These are phyloP conservation scores for Zele albiditarsus DNA, from an alignment of 2,888 invertebrate genomes.

Conservation along the genomic window DNA sequence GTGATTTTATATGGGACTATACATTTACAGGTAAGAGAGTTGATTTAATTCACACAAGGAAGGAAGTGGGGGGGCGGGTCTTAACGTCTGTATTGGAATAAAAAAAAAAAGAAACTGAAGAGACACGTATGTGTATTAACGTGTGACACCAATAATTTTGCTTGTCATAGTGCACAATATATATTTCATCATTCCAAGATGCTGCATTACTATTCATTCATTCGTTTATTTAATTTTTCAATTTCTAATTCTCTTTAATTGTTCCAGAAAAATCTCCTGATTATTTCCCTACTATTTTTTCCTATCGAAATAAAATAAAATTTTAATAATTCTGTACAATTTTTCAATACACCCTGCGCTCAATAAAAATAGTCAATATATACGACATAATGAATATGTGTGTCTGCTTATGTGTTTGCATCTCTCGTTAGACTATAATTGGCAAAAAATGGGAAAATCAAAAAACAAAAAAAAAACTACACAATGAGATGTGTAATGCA, in stretches of 20 bases:
- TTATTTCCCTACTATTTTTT: no score
- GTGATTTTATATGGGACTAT: conserved; percentile 69
- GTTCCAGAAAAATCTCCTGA: no score
- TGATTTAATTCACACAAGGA: neutral
- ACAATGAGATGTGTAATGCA: conserved; percentile 40
- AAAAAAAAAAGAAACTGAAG: no score
- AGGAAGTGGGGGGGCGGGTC: no score
- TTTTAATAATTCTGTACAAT: neutral
- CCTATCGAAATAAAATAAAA: neutral
- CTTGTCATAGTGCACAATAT: no score
- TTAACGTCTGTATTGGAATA: no score
- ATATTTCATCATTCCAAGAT: no score
- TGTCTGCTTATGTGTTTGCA: no score
- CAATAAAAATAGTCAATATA: neutral
- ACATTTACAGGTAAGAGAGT: conserved; percentile 49
- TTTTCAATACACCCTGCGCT: neutral
- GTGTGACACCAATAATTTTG: no score
- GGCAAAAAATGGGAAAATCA: neutral
- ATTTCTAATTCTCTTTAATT: neutral
- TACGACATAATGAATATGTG: no score
- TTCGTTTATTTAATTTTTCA: neutral
- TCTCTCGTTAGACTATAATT: neutral
- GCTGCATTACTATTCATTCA: neutral
- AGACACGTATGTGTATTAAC: no score
- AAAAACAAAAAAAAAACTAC: neutral